A percentile compares a stretch with the other conserved stretches of the same genome.
These are phyloP conservation scores for Chlorodrepanis virens DNA, from an alignment of 2,113 vertebrate genomes.

Conservation along the genomic window DNA sequence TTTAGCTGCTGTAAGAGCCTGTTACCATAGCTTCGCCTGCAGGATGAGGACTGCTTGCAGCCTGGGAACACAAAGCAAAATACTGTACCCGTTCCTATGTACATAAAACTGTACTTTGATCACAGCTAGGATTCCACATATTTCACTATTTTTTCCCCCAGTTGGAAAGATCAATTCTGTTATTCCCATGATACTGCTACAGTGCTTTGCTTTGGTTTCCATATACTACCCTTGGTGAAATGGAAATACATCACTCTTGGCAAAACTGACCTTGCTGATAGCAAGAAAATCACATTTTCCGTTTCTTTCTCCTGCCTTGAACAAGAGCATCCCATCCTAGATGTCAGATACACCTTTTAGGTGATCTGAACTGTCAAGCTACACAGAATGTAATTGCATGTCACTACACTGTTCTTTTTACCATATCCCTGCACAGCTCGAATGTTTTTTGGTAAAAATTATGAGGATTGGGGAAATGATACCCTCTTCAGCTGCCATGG, in stretches of 20 bases:
- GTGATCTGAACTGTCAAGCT: background rate
- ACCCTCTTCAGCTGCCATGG: background rate
- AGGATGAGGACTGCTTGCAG: background rate
- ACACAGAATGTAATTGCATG: background rate
- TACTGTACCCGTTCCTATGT: background rate
- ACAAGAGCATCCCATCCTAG: background rate
- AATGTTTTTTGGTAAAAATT: background rate
- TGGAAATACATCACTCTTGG: background rate
- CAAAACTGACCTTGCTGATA: background rate
- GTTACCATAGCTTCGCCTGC: background rate
- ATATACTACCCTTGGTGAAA: rapidly evolving
- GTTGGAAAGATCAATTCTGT: background rate
- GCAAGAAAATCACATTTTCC: background rate
- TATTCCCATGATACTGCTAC: background rate
- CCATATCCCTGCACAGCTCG: background rate
- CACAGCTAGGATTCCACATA: background rate
- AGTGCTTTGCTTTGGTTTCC: background rate
- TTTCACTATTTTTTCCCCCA: background rate
- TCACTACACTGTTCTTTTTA: background rate
- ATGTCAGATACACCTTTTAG: background rate
- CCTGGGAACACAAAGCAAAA: background rate
- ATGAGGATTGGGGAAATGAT: background rate
- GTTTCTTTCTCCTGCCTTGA: background rate
- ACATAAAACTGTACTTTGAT: background rate
- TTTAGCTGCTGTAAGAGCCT: background rate